A percentile compares a stretch with the other conserved stretches of the same genome.
Evolutionary conservation across 1,140 invertebrate genomes (phyloP).

Genomic region (Zaprionus camerounensis): DNA sequence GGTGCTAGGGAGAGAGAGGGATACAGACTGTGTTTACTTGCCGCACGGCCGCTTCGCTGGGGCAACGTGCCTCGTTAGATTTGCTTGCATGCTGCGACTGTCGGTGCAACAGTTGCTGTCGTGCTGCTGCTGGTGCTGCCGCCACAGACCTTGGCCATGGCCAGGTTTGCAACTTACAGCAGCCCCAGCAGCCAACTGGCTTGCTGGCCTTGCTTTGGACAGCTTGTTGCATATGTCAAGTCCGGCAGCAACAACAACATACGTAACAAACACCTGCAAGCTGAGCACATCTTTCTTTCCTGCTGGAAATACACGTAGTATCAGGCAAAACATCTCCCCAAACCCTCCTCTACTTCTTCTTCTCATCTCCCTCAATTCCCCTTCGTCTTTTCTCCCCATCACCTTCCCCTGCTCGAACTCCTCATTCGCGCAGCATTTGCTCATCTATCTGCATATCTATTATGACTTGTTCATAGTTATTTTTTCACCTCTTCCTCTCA

Average conservation of each 20-base stretch:
- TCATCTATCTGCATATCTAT: conserved; percentile 33
- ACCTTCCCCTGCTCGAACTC: neutral
- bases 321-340: neutral
- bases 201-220: conserved; percentile 49
- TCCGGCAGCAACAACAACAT: conserved; percentile 29
- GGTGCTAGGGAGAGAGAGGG: neutral
- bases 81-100: conserved; percentile 33
- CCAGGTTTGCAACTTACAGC: conserved; percentile 17
- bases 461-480: conserved; percentile 17
- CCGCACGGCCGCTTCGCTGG: conserved; percentile 65
- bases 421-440: neutral
- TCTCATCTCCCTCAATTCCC: neutral
- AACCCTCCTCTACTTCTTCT: neutral
- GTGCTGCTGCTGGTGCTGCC: conserved; percentile 14
- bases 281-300: conserved; percentile 17
- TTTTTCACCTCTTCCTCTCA: neutral
- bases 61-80: conserved; percentile 70
- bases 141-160: conserved; percentile 48
- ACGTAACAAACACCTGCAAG: conserved; percentile 41
- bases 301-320: conserved; percentile 7
- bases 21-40: conserved; percentile 53
- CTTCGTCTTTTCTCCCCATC: neutral
- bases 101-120: conserved; percentile 20
- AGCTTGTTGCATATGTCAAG: conserved; percentile 52
- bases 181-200: conserved; percentile 1